Evolutionary conservation across 2,888 invertebrate species (phyloP).

Genomic region (Nemoura dubitans): DNA sequence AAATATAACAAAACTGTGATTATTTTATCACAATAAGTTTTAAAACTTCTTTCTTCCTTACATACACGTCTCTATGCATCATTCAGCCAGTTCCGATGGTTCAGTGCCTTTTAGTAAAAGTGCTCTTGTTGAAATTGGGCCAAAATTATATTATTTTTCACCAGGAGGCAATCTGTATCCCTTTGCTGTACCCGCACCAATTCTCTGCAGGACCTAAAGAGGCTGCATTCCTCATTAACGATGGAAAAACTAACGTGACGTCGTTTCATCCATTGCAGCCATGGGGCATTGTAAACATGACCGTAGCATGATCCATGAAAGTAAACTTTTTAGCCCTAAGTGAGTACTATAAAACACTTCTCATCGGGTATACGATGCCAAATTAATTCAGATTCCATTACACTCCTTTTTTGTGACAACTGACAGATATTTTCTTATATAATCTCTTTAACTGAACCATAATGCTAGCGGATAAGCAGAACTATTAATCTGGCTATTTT

Average conservation of each 20-base stretch:
- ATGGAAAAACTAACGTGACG: neutral
- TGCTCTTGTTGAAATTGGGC: no score
- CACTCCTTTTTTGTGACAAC: neutral
- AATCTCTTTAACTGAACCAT: neutral
- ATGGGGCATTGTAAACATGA: neutral
- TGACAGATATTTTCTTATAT: neutral
- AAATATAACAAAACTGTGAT: no score
- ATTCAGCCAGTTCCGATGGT: no score
- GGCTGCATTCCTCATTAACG: neutral
- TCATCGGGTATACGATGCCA: neutral
- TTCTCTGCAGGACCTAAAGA: neutral
- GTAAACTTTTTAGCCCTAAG: conserved; percentile 8
- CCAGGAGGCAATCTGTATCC: no score
- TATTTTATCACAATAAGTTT: no score
- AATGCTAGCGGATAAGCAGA: neutral
- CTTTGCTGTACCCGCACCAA: no score
- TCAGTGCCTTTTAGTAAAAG: no score
- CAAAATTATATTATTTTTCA: neutral
- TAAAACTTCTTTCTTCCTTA: no score
- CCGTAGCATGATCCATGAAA: neutral
- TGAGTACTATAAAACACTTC: neutral
- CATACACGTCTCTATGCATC: no score
- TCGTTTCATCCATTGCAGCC: neutral
- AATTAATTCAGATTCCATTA: neutral
- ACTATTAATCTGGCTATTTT: neutral